These are phyloP conservation scores for Mola mola DNA, from an alignment of 2,113 vertebrate species.

Conservation along the genomic window DNA sequence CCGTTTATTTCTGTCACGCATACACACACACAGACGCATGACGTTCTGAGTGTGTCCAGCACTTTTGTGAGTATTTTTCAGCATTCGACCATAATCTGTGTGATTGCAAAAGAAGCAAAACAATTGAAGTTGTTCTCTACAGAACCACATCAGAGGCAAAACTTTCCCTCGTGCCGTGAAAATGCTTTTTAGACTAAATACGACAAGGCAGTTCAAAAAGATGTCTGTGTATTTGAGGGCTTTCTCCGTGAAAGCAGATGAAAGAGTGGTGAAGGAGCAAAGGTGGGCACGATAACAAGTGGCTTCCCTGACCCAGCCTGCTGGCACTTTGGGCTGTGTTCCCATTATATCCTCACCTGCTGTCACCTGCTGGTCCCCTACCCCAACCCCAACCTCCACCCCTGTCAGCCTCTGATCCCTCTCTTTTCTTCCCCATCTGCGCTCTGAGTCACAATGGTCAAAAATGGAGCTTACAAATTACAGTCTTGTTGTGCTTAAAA, in stretches of 20 bases:
- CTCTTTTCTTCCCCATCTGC: slow-evolving; percentile 19
- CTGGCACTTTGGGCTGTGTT: slow-evolving; percentile 36
- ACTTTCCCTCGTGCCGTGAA: slow-evolving; percentile 34
- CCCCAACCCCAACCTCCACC: slow-evolving; percentile 17
- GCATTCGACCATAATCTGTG: too few relatives aligned
- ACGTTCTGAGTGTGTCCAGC: too few relatives aligned
- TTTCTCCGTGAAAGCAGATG: slow-evolving; percentile 45
- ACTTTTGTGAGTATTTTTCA: not conserved
- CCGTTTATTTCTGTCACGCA: slow-evolving; percentile 28
- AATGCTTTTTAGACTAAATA: slow-evolving; percentile 11
- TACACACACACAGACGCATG: not conserved
- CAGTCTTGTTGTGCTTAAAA: slow-evolving; percentile 68
- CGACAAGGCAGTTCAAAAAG: slow-evolving; percentile 19
- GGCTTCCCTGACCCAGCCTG: slow-evolving; percentile 40
- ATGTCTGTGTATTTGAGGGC: too few relatives aligned
- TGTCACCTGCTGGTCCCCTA: slow-evolving; percentile 30
- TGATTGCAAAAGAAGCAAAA: not conserved
- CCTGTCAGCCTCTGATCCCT: slow-evolving; percentile 32
- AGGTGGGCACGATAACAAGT: slow-evolving; percentile 63
- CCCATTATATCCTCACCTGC: slow-evolving; percentile 16
- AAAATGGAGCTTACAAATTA: slow-evolving; percentile 68
- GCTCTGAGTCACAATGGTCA: slow-evolving; percentile 47
- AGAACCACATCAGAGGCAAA: too few relatives aligned
- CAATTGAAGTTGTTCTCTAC: not conserved
- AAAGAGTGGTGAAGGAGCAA: slow-evolving; percentile 43